Evolutionary conservation across 2,113 vertebrate species (phyloP).

Genomic region (Tychaedon coryphoeus): DNA sequence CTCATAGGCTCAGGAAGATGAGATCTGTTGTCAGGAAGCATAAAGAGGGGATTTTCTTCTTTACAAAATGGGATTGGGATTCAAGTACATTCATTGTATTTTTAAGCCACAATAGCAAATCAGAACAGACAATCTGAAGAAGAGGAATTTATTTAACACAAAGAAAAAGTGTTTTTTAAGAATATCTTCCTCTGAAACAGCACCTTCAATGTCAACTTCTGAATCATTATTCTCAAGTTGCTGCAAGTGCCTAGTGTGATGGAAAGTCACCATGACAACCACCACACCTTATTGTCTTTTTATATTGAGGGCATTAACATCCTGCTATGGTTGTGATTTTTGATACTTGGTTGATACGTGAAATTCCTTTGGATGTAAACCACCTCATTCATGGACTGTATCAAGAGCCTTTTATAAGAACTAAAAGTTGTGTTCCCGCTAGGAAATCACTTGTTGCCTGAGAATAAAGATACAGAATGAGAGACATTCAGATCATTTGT

Average conservation of each 20-base stretch:
- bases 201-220: background rate
- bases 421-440: background rate
- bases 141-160: background rate
- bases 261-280: conserved; percentile 34
- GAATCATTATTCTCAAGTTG: background rate
- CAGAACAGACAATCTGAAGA: background rate
- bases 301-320: background rate
- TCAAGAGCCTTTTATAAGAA: background rate
- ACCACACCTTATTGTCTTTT: conserved; percentile 10
- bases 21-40: background rate
- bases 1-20: background rate
- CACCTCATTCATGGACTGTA: background rate
- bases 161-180: background rate
- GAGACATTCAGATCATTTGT: background rate
- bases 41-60: background rate
- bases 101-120: background rate
- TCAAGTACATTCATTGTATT: background rate
- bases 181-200: background rate
- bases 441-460: background rate
- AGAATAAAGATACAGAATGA: background rate
- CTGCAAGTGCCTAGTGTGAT: background rate
- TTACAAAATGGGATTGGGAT: background rate
- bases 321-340: background rate
- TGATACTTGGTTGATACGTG: background rate
- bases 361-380: background rate